Base-by-base conservation (phyloP, 2,113 vertebrate species). In the Scortum barcoo region DNA sequence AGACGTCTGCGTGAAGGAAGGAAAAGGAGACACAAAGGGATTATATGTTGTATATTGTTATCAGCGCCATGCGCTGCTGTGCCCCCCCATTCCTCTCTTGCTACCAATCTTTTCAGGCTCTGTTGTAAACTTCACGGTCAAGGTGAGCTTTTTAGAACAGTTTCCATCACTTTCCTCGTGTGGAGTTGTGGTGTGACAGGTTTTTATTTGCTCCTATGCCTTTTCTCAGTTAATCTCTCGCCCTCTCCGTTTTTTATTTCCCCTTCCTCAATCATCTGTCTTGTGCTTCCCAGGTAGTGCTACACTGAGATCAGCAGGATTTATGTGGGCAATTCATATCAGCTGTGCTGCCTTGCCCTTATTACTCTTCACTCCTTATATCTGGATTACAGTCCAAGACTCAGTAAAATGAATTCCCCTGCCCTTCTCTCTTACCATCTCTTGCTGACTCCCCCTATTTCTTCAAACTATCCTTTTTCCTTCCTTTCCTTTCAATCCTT, bases 1-100 rank as follows among this genome's bases (percentile, higher is more conserved):
- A 99, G 93, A 83, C 96, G 97, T 93, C 98, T 99, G 91, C 24
- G 48, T 53, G 40, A 69, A 69, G 78, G 30, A 80, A 22, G 24
- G 42, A 66, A 73, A 62, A 14, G 24, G 46, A 81, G 63, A 76
- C 57, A 78, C 50, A 85, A 80, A 91, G 56, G 73, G 58, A 84
- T 84, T 72, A 56, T 50, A 51, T 46, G 14, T 51, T 91, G 33
- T 61, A 79, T 30, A 77, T 48, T 58, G 33, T 72, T 69, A 74
- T 70, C 69, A 48, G 50, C 50, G 40, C 46, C 22, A 50, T 63
- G 81, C 66, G 65, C 40, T 65, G 61, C 26, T 62, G 30, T 30
- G 42, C 33, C 56, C 28, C 14, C 46, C 6, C 1, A n/a, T 3
- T 6, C 5, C 66, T 51, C 53, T 36, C 22, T 67, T 54, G 7